Evolutionary conservation across 1,140 invertebrate species (phyloP).

Genomic region (Diachasmimorpha longicaudata): DNA sequence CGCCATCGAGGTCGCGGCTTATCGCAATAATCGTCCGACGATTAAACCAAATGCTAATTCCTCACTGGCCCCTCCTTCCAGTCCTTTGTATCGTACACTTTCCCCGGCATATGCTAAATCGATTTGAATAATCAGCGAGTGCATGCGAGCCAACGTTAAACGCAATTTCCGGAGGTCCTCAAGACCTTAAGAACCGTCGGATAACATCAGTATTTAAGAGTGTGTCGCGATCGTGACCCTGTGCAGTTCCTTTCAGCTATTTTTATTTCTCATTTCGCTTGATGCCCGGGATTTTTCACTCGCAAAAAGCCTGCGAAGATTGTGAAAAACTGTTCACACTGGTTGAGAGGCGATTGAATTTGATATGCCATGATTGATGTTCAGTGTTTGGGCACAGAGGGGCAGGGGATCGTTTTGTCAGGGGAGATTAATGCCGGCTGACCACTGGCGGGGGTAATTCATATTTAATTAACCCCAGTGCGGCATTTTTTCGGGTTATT

Average conservation of each 20-base stretch:
- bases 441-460: no score
- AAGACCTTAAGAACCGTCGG: not conserved
- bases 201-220: constrained; percentile 9
- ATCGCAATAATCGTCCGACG: constrained; percentile 15
- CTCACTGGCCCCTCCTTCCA: not conserved
- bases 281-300: not conserved
- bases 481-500: not conserved
- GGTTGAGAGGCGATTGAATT: not conserved
- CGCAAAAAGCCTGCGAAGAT: not conserved
- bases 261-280: constrained; percentile 5
- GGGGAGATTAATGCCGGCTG: no score
- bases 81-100: constrained; percentile 3
- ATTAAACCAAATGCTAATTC: constrained; percentile 15
- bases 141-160: constrained; percentile 12
- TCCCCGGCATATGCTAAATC: not conserved
- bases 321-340: not conserved
- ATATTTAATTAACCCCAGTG: not conserved
- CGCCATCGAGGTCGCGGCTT: constrained; percentile 15
- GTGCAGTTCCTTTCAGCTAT: not conserved
- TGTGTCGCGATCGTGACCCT: constrained; percentile 4
- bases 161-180: constrained; percentile 18
- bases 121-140: not conserved
- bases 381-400: no score
- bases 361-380: not conserved
- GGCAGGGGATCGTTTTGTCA: no score